These are phyloP conservation scores for Sander vitreus DNA, from an alignment of 2,113 vertebrate genomes.

Conservation along the genomic window DNA sequence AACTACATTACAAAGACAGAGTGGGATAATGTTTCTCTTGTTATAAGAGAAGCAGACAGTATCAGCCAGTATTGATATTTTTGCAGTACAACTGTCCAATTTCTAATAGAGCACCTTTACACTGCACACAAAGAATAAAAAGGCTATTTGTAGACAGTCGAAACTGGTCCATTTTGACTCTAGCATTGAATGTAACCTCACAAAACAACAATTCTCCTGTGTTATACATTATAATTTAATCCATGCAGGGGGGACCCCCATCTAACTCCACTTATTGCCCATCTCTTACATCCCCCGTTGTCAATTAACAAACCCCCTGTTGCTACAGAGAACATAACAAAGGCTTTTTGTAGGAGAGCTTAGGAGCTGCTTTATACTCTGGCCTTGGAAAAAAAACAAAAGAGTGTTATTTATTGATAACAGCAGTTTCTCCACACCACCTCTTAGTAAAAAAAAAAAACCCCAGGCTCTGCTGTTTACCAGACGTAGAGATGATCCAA, in stretches of 20 bases:
- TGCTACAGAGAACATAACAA: slow-evolving; percentile 50
- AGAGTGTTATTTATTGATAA: slow-evolving; percentile 63
- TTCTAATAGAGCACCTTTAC: not conserved
- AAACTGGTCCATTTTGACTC: slow-evolving; percentile 13
- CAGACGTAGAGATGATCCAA: slow-evolving; percentile 45
- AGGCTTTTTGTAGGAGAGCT: slow-evolving; percentile 54
- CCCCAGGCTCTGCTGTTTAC: slow-evolving; percentile 38
- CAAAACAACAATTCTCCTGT: slow-evolving; percentile 53
- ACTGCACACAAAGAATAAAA: not conserved
- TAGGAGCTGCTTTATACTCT: slow-evolving; percentile 42
- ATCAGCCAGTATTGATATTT: not conserved
- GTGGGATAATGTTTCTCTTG: not conserved
- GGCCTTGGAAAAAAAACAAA: slow-evolving; percentile 24
- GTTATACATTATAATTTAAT: slow-evolving; percentile 22
- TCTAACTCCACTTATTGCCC: slow-evolving; percentile 28
- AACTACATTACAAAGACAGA: not conserved
- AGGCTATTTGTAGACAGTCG: not conserved
- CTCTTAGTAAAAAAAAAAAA: slow-evolving; percentile 24
- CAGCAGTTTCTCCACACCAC: slow-evolving; percentile 48
- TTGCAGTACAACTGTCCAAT: not conserved
- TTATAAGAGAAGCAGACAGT: not conserved
- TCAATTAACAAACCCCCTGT: slow-evolving; percentile 41
- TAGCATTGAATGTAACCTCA: not conserved
- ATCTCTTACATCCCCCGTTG: slow-evolving; percentile 39
- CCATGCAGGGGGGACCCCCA: slow-evolving; percentile 36